Evolutionary conservation across 2,113 vertebrate genomes (phyloP).

Genomic region (Sminthopsis crassicaudata): DNA sequence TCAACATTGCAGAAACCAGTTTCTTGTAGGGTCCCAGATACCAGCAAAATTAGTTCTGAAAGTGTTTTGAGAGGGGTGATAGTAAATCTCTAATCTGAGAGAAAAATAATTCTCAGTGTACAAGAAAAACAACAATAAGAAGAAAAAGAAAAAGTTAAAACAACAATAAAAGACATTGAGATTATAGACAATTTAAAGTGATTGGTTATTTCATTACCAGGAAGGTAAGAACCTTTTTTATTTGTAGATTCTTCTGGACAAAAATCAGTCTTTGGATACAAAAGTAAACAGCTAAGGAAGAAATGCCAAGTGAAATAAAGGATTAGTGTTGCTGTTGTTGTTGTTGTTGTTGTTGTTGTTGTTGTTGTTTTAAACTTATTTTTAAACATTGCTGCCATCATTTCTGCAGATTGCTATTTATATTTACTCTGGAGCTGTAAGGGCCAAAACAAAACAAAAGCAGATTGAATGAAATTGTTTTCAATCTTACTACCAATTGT

Average conservation of each 20-base stretch:
- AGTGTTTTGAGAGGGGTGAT: background rate
- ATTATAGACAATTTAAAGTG: background rate
- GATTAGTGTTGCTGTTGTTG: background rate
- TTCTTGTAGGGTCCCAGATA: background rate
- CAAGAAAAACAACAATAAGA: background rate
- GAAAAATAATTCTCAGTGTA: background rate
- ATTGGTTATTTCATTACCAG: background rate
- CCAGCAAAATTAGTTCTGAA: background rate
- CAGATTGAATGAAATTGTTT: background rate
- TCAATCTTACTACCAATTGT: background rate
- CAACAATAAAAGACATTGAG: background rate
- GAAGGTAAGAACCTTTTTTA: background rate
- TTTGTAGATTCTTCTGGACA: background rate
- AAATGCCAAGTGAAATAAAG: background rate
- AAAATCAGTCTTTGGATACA: background rate
- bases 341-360: no score
- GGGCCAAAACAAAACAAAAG: no score
- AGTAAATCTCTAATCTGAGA: background rate
- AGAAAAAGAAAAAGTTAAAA: background rate
- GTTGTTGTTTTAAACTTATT: no score
- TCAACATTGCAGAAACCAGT: background rate
- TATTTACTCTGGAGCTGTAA: no score
- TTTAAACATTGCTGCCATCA: background rate
- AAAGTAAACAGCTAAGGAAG: background rate
- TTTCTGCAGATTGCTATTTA: no score